Conservation (phyloP, 2,888 invertebrate species). For the Flexamia atlantica region DNA sequence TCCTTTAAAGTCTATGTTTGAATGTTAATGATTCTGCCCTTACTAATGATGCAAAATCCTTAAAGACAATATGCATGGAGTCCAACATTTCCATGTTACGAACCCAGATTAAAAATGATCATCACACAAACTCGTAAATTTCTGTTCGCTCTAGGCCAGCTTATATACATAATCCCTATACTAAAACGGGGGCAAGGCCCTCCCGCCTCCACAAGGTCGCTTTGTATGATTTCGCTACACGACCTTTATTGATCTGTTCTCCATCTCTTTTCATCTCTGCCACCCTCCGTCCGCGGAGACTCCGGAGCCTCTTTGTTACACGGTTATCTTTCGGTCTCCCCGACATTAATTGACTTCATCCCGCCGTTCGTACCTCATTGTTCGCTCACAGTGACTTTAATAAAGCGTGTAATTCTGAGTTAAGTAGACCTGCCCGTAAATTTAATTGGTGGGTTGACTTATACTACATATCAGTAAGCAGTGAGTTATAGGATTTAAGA, state of each 20-base stretch:
- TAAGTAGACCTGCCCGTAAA: too few relatives aligned
- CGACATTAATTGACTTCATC: slow-evolving; percentile 6
- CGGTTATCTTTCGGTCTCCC: neutral
- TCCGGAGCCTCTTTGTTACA: slow-evolving; percentile 3
- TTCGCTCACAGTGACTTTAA: neutral
- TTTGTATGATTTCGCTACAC: slow-evolving; percentile 21
- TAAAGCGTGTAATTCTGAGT: neutral
- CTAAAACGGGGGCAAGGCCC: slow-evolving; percentile 27
- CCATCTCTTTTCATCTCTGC: neutral
- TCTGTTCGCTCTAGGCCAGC: too few relatives aligned
- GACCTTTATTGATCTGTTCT: slow-evolving; percentile 10
- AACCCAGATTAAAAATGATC: too few relatives aligned
- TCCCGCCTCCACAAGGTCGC: slow-evolving; percentile 2
- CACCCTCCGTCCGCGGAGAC: neutral
- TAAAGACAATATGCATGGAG: too few relatives aligned
- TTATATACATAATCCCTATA: slow-evolving; percentile 17
- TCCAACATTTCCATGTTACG: too few relatives aligned
- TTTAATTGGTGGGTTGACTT: too few relatives aligned
- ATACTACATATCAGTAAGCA: too few relatives aligned
- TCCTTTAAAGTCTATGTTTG: too few relatives aligned
- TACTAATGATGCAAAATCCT: too few relatives aligned
- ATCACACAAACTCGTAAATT: too few relatives aligned
- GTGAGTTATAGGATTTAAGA: too few relatives aligned
- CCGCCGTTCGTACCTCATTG: neutral
- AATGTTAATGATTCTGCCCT: too few relatives aligned